Percentiles rank a stretch among this genome's conserved stretches.
These are phyloP conservation scores for Pseudochirops cupreus DNA, from an alignment of 2,797 vertebrate genomes.

Conservation along the genomic window DNA sequence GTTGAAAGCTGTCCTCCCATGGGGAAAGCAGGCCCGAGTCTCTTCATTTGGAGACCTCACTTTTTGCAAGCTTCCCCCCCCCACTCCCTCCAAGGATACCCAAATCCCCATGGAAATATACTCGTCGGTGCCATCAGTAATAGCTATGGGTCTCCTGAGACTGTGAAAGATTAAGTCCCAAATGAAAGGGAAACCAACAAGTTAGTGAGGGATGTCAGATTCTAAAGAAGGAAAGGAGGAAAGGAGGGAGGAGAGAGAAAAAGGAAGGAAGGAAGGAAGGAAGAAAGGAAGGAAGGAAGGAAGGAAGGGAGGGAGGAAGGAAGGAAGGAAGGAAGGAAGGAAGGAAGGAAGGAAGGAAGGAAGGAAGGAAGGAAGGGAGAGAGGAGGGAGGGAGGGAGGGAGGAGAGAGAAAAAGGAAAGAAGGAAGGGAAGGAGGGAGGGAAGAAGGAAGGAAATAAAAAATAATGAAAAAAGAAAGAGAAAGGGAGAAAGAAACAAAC, in stretches of 20 bases:
- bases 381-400: too few relatives aligned
- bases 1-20: background rate
- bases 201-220: background rate
- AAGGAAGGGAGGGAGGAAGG: background rate
- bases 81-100: background rate
- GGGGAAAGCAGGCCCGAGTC: background rate
- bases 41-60: background rate
- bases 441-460: background rate
- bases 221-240: background rate
- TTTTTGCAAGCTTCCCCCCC: background rate
- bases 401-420: accelerated
- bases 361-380: accelerated
- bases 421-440: accelerated
- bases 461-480: too few relatives aligned
- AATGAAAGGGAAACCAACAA: background rate
- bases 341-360: too few relatives aligned
- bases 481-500: too few relatives aligned
- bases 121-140: background rate
- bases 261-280: too few relatives aligned
- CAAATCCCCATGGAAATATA: background rate
- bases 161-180: background rate
- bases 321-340: background rate
- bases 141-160: background rate
- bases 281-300: too few relatives aligned
- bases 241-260: background rate